Evolutionary conservation across 2,113 vertebrate genomes (phyloP), one percentile per base, ranked within the genome.

Genomic region (Dissostichus mawsoni): DNA sequence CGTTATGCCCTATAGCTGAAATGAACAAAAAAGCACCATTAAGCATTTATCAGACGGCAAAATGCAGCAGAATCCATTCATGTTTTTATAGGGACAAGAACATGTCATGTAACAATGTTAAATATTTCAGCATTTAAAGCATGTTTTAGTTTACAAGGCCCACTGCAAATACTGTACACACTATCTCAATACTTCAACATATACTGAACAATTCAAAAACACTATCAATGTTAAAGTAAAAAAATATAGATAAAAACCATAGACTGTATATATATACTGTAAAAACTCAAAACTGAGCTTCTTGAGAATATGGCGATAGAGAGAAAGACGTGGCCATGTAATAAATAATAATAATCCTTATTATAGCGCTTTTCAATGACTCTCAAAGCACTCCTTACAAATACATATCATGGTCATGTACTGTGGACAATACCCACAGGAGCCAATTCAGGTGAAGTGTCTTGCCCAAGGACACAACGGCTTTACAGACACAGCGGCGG

Each of bases 21-120:
- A 89, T 76, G 77, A 70, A 78, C 58, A 68, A 64, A 81, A 80
- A 81, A 72, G 23, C 41, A 76, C 48, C 57, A 33, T 75, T 62
- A 71, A 64, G 56, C 61, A 74, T 74, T 84, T 85, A 85, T 69
- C 51, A 50, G 7, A 69, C 4, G 29, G 69, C 13, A 84, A 77
- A 85, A 80, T 45, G 33, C 2, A n/a, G 14, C 10, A 33, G n/a
- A 62, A 48, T 33, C 23, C 23, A 48, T 20, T 48, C 11, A 23
- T 48, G 16, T 59, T 50, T 18, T n/a, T 62, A 52, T 7, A 51
- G 8, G 25, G 11, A 36, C 17, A 33, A 53, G 11, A 53, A 18
- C 23, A 48, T 29, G 44, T 2, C 47, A 48, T 4, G 18, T 41
- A 12, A n/a, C 63, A 25, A 9, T 48, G 44, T 61, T 9, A 50